Conservation (phyloP, 37 sponge, comb jelly and placozoan species). For the Theonella swinhoei region DNA sequence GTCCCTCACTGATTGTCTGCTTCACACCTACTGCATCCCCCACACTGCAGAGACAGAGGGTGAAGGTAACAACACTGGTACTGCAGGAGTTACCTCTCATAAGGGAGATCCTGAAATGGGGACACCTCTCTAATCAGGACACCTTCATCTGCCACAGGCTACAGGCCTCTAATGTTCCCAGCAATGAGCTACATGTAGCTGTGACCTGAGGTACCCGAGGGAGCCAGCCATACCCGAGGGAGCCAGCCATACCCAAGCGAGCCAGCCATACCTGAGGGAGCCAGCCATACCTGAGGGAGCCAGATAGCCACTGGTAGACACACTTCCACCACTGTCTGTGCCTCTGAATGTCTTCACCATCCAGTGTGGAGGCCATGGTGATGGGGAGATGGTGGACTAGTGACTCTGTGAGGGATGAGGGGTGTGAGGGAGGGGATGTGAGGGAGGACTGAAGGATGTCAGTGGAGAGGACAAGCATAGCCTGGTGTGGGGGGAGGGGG, state of each 20-base stretch:
- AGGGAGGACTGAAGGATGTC: background rate
- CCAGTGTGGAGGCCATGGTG: background rate
- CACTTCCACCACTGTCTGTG: background rate
- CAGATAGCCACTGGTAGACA: background rate
- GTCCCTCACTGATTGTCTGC: conserved; percentile 10
- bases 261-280: too few relatives aligned
- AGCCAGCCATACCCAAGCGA: too few relatives aligned
- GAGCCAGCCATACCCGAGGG: too few relatives aligned
- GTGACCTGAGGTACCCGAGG: too few relatives aligned
- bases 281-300: background rate
- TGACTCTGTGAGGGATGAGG: background rate
- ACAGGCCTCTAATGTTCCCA: too few relatives aligned
- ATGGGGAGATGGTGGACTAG: background rate
- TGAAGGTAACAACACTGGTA: background rate
- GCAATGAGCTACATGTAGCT: too few relatives aligned
- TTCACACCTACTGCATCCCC: conserved; percentile 11
- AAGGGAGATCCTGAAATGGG: too few relatives aligned
- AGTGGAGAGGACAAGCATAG: background rate
- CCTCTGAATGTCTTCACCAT: background rate
- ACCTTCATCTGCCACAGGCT: too few relatives aligned
- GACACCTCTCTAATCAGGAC: too few relatives aligned
- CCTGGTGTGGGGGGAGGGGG: background rate
- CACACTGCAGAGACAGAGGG: background rate
- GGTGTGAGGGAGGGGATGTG: background rate
- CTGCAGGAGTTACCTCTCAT: background rate